Conservation (phyloP, 1,140 invertebrate species). For the Magallana gigas region DNA sequence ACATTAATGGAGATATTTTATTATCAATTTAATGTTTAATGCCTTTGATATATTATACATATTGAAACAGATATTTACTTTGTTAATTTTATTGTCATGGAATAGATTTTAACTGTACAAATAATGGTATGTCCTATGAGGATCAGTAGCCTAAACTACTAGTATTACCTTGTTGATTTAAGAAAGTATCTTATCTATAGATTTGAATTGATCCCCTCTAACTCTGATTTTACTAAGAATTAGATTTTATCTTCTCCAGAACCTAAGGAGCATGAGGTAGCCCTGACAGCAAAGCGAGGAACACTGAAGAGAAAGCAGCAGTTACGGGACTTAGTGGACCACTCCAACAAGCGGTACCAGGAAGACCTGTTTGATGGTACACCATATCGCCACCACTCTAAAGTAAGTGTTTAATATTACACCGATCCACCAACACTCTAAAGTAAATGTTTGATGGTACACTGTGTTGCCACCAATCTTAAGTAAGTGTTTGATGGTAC, state of each 20-base stretch:
- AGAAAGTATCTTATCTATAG: background rate
- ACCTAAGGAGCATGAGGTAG: background rate
- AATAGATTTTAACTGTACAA: too few species aligned
- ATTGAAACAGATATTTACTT: too few species aligned
- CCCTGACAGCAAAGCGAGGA: slow-evolving; percentile 37
- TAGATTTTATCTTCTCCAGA: background rate
- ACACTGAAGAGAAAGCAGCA: slow-evolving; percentile 51
- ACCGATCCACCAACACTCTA: background rate
- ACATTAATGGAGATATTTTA: too few species aligned
- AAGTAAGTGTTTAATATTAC: slow-evolving; percentile 29
- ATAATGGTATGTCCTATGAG: too few species aligned
- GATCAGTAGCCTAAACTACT: too few species aligned
- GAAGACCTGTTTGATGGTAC: slow-evolving; percentile 59
- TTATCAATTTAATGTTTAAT: too few species aligned
- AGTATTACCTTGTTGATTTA: too few species aligned
- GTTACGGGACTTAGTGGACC: slow-evolving; percentile 42
- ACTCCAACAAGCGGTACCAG: slow-evolving; percentile 51
- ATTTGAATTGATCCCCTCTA: background rate
- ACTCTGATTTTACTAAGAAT: background rate
- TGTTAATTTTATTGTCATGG: too few species aligned
- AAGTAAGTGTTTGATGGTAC: background rate
- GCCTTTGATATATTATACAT: too few species aligned
- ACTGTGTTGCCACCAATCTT: background rate
- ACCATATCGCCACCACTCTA: slow-evolving; percentile 50
- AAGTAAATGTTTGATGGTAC: background rate